Evolutionary conservation across 2,888 invertebrate species (phyloP), one percentile per base, ranked within the genome.

Genomic region (Tupiocoris notatus): DNA sequence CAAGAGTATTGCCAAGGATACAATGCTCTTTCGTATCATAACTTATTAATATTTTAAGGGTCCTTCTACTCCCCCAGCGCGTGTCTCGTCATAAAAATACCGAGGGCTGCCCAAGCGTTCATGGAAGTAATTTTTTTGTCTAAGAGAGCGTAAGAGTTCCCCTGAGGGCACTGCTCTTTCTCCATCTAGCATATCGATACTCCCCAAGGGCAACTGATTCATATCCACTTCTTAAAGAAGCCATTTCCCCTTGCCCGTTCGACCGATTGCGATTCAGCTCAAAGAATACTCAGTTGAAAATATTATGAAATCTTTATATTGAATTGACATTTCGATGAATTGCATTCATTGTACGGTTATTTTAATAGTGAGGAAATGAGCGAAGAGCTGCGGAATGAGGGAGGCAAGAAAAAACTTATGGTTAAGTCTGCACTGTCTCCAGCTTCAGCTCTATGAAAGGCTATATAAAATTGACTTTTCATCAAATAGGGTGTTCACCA

Each of bases 71-170:
- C 39, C 6, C 39, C 39, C 39, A 39, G 39, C 39, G n/a, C 39
- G 12, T 7, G 39, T 39, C 39, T 57, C 12, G 57, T 54, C 56
- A 67, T 67, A 67, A 67, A 67, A 57, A 67, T 22, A 1, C 39
- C 16, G 18, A 20, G 25, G 21, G 54, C 57, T 57, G 2, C 16
- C n/a, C 39, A 57, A 25, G 56, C 54, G 56, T 20, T 54, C 57
- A 56, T 56, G n/a, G 17, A 22, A 54, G 21, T 25, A 25, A 65
- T 65, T 67, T 67, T 65, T 67, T n/a, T n/a, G n/a, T n/a, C n/a
- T n/a, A n/a, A n/a, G n/a, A n/a, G n/a, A 21, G 21, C 22, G 67
- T 57, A 67, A 67, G 56, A 57, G 57, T 21, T 67, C 67, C 67
- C 67, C 21, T 21, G 57, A 56, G 67, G 39, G 67, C n/a, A 54